A percentile compares a stretch with the other conserved stretches of the same genome.
Evolutionary conservation across 1,140 invertebrate genomes (phyloP).

Genomic region (Lethrus apterus): DNA sequence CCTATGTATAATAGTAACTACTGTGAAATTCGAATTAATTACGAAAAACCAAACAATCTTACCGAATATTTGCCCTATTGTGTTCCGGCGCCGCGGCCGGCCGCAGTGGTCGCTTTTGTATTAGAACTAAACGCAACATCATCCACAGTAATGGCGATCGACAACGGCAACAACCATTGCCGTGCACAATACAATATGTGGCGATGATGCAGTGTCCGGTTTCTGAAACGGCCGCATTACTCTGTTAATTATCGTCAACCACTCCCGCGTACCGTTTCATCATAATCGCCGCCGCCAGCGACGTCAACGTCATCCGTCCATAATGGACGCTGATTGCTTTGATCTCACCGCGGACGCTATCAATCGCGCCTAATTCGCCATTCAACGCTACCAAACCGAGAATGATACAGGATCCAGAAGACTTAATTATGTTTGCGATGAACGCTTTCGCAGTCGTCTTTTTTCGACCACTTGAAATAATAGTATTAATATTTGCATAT

Average conservation of each 20-base stretch:
- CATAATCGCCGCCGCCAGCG: conserved; percentile 7
- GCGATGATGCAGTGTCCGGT: neutral
- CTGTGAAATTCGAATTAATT: no score
- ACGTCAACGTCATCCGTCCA: conserved; percentile 5
- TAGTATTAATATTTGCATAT: no score
- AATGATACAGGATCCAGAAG: conserved; percentile 4
- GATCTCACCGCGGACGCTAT: conserved; percentile 16
- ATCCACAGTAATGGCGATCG: conserved; percentile 25
- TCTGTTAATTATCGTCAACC: conserved; percentile 12
- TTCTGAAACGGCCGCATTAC: conserved; percentile 11
- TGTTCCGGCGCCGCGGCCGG: no score
- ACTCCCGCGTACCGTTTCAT: conserved; percentile 11
- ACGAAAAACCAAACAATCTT: no score
- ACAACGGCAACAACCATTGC: conserved; percentile 5
- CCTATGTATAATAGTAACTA: no score
- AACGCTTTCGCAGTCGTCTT: no score
- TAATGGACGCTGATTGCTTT: conserved; percentile 21
- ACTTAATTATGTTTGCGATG: conserved; percentile 14
- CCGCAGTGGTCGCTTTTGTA: neutral
- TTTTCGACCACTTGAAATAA: no score
- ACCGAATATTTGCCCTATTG: no score
- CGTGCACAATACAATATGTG: conserved; percentile 1
- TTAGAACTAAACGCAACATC: conserved; percentile 25
- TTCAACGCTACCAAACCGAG: conserved; percentile 6
- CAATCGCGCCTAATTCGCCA: conserved; percentile 14